A percentile compares a stretch with the other conserved stretches of the same genome.
Evolutionary conservation across 2,888 invertebrate species (phyloP).

Genomic region (Malthinus flaveolus): DNA sequence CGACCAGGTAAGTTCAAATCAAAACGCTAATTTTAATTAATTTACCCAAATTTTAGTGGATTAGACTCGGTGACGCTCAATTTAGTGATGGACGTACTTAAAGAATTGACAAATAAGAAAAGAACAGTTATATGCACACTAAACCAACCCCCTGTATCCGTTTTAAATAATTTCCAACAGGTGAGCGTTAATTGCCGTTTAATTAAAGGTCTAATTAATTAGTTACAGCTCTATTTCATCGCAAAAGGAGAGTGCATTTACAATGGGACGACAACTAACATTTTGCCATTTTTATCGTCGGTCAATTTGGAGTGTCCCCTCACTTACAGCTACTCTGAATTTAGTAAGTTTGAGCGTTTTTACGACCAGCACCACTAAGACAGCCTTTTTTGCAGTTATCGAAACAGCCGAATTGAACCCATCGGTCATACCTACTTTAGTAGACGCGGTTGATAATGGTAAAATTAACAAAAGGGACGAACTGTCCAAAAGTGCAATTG

Average conservation of each 20-base stretch:
- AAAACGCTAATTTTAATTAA: too few species aligned
- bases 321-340: slow-evolving; percentile 81
- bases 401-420: slow-evolving; percentile 50
- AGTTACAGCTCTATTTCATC: slow-evolving; percentile 56
- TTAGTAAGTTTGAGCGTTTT: slow-evolving; percentile 47
- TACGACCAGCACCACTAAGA: neutral
- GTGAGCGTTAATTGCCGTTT: too few species aligned
- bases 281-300: slow-evolving; percentile 70
- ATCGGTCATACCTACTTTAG: slow-evolving; percentile 44
- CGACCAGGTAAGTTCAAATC: slow-evolving; percentile 65
- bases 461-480: slow-evolving; percentile 42
- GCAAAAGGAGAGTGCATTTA: slow-evolving; percentile 67
- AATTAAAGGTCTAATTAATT: too few species aligned
- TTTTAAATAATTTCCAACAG: neutral
- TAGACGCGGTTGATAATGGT: slow-evolving; percentile 51
- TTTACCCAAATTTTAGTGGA: slow-evolving; percentile 57
- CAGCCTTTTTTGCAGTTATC: slow-evolving; percentile 54
- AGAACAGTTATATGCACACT: slow-evolving; percentile 78
- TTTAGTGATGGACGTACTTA: slow-evolving; percentile 69
- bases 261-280: slow-evolving; percentile 67
- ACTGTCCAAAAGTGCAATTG: neutral
- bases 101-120: slow-evolving; percentile 70
- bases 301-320: slow-evolving; percentile 71
- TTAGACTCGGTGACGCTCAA: slow-evolving; percentile 74
- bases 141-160: slow-evolving; percentile 77